Evolutionary conservation across 2,888 invertebrate genomes (phyloP).

Genomic region (Ormyrus rosae): DNA sequence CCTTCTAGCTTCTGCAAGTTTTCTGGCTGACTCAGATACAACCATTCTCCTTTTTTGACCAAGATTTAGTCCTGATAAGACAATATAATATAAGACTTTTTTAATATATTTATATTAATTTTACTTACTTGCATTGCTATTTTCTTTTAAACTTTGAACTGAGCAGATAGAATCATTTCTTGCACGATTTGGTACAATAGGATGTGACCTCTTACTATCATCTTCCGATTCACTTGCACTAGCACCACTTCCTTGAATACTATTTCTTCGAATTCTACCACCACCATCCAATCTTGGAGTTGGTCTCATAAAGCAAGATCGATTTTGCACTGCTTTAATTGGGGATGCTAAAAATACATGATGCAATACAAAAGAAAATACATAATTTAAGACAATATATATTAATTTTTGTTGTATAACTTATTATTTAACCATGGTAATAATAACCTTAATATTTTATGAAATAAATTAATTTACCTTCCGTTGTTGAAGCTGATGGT

Average conservation of each 20-base stretch:
- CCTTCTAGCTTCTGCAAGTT: constrained; percentile 78
- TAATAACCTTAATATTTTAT: background rate
- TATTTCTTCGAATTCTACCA: constrained; percentile 79
- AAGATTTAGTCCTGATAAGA: background rate
- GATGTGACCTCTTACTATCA: constrained; percentile 74
- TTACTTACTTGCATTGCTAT: constrained; percentile 46
- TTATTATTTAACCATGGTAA: background rate
- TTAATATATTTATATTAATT: constrained; percentile 31
- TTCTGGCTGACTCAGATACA: constrained; percentile 77
- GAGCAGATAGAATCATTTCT: constrained; percentile 78
- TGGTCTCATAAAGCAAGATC: constrained; percentile 82
- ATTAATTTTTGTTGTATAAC: background rate
- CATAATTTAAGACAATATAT: no score
- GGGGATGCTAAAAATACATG: constrained; percentile 75
- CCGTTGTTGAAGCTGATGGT: constrained; percentile 8
- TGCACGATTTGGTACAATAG: constrained; percentile 65
- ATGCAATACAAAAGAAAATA: no score
- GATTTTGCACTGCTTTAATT: constrained; percentile 78
- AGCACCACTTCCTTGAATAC: constrained; percentile 76
- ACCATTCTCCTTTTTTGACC: constrained; percentile 67
- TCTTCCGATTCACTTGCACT: constrained; percentile 85
- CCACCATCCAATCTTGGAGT: constrained; percentile 81
- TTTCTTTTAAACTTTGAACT: constrained; percentile 70
- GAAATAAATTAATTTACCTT: constrained; percentile 36
- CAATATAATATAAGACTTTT: background rate